These are phyloP conservation scores for Mycalesis mineus DNA, from an alignment of 2,888 invertebrate genomes.

Conservation along the genomic window DNA sequence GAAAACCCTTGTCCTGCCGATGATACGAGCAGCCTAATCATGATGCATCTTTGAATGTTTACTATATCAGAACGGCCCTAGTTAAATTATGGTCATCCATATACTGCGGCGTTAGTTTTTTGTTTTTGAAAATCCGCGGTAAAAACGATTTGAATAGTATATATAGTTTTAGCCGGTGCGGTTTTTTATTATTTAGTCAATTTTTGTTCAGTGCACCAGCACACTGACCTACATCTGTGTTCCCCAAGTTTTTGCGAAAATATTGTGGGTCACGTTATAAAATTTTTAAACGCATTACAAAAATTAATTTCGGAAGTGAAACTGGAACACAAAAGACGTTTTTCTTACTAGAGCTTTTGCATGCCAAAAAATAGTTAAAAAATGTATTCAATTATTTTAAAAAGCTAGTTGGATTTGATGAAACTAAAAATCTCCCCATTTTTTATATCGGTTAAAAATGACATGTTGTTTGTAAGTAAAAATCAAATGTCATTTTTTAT, in stretches of 20 bases:
- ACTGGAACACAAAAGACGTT: not conserved
- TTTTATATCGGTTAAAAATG: too few relatives aligned
- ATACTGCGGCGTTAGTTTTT: constrained; percentile 19
- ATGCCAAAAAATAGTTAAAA: not conserved
- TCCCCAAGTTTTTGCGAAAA: not conserved
- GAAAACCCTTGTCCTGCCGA: too few relatives aligned
- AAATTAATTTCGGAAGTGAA: not conserved
- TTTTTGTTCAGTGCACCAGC: constrained; percentile 1
- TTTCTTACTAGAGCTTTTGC: not conserved
- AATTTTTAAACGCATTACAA: not conserved
- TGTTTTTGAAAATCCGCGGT: constrained; percentile 4
- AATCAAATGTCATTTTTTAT: too few relatives aligned
- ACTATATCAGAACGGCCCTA: constrained; percentile 7
- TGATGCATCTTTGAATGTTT: not conserved
- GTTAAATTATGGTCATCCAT: constrained; percentile 26
- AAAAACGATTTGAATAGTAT: constrained; percentile 13
- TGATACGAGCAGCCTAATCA: too few relatives aligned
- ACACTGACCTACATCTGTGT: not conserved
- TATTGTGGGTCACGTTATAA: not conserved
- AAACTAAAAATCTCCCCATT: too few relatives aligned
- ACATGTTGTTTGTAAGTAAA: too few relatives aligned
- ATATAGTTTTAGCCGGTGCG: not conserved
- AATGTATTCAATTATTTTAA: not conserved
- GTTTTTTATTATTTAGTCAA: constrained; percentile 4
- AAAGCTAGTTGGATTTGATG: too few relatives aligned